These are phyloP conservation scores for Nannoperca obscura DNA, from an alignment of 2,797 vertebrate species.

Conservation along the genomic window DNA sequence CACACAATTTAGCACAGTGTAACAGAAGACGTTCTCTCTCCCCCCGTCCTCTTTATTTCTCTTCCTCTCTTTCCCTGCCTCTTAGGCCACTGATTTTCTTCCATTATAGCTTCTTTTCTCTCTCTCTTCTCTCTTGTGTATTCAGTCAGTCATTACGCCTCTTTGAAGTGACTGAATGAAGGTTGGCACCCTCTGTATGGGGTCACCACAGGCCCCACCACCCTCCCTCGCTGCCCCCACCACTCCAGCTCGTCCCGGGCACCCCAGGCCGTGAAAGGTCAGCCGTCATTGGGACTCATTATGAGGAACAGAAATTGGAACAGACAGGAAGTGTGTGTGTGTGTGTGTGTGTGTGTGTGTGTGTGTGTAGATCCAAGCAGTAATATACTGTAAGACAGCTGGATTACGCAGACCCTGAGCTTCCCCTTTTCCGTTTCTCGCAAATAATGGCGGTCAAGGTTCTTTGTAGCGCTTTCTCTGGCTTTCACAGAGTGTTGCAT, in stretches of 20 bases:
- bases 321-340: slow-evolving; percentile 56
- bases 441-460: slow-evolving; percentile 41
- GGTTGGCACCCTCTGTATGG: slow-evolving; percentile 62
- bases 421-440: slow-evolving; percentile 35
- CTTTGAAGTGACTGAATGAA: slow-evolving; percentile 60
- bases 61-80: slow-evolving; percentile 11
- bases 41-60: slow-evolving; percentile 5
- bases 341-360: slow-evolving; percentile 20
- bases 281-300: slow-evolving; percentile 83
- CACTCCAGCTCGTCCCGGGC: slow-evolving; percentile 40
- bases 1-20: slow-evolving; percentile 48
- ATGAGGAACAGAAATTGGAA: slow-evolving; percentile 68
- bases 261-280: slow-evolving; percentile 80
- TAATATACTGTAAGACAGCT: slow-evolving; percentile 33
- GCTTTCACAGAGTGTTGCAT: slow-evolving; percentile 11
- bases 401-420: slow-evolving; percentile 44
- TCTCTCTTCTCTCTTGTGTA: slow-evolving; percentile 32
- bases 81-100: slow-evolving; percentile 27
- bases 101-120: slow-evolving; percentile 1
- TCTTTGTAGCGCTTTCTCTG: background rate
- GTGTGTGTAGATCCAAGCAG: slow-evolving; percentile 16
- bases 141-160: slow-evolving; percentile 57
- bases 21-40: slow-evolving; percentile 36
- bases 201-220: slow-evolving; percentile 55
- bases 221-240: slow-evolving; percentile 20